A percentile compares a stretch with the other conserved stretches of the same genome.
Evolutionary conservation across 2,113 vertebrate species (phyloP).

Genomic region (Heterochromis multidens): DNA sequence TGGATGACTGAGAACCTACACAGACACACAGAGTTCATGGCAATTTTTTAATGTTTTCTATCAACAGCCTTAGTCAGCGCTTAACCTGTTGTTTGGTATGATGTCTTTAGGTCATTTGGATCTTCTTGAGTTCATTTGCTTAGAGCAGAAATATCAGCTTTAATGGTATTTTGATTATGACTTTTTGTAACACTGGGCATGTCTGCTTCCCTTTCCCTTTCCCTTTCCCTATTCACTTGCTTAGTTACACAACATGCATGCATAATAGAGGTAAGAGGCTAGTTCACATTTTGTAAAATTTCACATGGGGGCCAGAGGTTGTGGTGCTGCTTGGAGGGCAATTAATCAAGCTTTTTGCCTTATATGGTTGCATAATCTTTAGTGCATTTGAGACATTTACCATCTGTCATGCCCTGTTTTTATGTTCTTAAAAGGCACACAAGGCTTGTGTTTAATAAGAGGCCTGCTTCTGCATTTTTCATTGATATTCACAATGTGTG

Average conservation of each 20-base stretch:
- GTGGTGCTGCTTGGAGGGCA: neutral
- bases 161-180: neutral
- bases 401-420: neutral
- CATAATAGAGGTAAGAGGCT: neutral
- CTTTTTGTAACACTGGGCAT: neutral
- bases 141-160: neutral
- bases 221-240: neutral
- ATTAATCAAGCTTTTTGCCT: neutral
- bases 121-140: neutral
- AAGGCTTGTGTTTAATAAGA: neutral
- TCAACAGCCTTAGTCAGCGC: neutral
- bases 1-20: no score
- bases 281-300: neutral
- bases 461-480: slow-evolving; percentile 14
- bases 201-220: neutral
- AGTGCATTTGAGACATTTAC: neutral
- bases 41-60: neutral
- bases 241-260: neutral
- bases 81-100: neutral
- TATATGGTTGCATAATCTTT: neutral
- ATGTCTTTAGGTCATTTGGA: neutral
- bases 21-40: neutral
- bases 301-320: neutral
- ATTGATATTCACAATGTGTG: slow-evolving; percentile 39
- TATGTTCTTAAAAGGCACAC: neutral